Percentiles rank a stretch among this genome's conserved stretches.
These are phyloP conservation scores for Ceratitis capitata DNA, from an alignment of 1,140 invertebrate species.

Conservation along the genomic window DNA sequence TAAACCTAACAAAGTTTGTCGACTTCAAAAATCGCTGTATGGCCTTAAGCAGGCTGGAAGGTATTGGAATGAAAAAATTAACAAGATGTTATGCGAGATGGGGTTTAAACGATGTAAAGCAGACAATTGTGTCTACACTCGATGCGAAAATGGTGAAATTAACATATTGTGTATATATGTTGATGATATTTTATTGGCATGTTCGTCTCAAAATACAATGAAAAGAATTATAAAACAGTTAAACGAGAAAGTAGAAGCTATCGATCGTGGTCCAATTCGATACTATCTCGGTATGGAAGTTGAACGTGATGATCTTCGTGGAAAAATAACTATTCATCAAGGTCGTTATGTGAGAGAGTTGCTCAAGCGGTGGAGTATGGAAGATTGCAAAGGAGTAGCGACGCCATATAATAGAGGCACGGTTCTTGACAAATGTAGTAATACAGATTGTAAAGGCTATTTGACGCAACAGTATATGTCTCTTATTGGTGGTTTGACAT, in stretches of 20 bases:
- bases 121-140: conserved; percentile 45
- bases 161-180: conserved; percentile 42
- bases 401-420: background rate
- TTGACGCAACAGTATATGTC: conserved; percentile 19
- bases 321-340: conserved; percentile 31
- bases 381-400: background rate
- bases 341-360: background rate
- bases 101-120: conserved; percentile 42
- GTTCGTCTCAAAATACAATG: conserved; percentile 42
- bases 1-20: conserved; percentile 37
- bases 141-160: background rate
- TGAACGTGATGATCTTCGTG: background rate
- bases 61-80: conserved; percentile 52
- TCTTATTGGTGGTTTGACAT: conserved; percentile 38
- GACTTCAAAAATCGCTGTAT: conserved; percentile 50
- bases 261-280: conserved; percentile 46
- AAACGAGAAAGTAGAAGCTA: conserved; percentile 50
- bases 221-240: conserved; percentile 46
- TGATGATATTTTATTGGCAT: conserved; percentile 51
- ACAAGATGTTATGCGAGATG: conserved; percentile 43
- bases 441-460: background rate
- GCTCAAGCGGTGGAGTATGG: background rate
- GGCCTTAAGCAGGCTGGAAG: conserved; percentile 55
- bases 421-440: conserved; percentile 24
- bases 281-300: conserved; percentile 59